These are phyloP conservation scores for Acanthurus tractus DNA, from an alignment of 2,797 vertebrate species.

Conservation along the genomic window DNA sequence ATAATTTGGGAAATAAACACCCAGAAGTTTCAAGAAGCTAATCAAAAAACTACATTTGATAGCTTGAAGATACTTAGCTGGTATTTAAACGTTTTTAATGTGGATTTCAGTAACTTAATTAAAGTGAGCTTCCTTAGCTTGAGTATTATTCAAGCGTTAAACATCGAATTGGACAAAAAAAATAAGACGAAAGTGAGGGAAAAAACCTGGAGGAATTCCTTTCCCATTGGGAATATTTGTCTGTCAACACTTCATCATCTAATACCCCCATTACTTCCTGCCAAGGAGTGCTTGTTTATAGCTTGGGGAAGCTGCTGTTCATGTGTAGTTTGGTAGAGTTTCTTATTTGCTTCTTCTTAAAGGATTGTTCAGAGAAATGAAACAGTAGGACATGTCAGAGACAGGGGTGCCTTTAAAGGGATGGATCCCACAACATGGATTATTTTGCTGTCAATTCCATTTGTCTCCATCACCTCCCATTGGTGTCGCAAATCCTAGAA, in stretches of 20 bases:
- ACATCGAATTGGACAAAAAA: neutral
- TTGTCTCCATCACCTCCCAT: conserved; percentile 13
- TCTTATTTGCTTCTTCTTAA: conserved; percentile 33
- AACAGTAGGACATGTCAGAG: conserved; percentile 3
- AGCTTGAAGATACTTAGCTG: neutral
- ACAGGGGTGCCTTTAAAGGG: conserved; percentile 7
- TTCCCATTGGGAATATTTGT: conserved; percentile 9
- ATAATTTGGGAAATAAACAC: neutral
- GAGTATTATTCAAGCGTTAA: neutral
- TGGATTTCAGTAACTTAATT: neutral
- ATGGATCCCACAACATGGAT: conserved; percentile 12
- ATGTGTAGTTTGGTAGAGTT: conserved; percentile 12
- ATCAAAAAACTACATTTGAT: neutral
- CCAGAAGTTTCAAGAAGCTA: too few relatives aligned
- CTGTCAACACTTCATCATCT: conserved; percentile 12
- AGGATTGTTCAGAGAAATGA: neutral
- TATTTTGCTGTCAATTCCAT: conserved; percentile 19
- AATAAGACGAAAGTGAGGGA: neutral
- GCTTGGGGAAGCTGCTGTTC: neutral
- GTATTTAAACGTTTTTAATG: neutral
- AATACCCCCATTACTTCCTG: conserved; percentile 4
- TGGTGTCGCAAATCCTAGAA: conserved; percentile 5
- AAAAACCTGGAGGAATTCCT: neutral
- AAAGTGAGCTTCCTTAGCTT: neutral
- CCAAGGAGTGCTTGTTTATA: neutral